Evolutionary conservation across 2,797 vertebrate species (phyloP).

Genomic region (Poecilia velifera): DNA sequence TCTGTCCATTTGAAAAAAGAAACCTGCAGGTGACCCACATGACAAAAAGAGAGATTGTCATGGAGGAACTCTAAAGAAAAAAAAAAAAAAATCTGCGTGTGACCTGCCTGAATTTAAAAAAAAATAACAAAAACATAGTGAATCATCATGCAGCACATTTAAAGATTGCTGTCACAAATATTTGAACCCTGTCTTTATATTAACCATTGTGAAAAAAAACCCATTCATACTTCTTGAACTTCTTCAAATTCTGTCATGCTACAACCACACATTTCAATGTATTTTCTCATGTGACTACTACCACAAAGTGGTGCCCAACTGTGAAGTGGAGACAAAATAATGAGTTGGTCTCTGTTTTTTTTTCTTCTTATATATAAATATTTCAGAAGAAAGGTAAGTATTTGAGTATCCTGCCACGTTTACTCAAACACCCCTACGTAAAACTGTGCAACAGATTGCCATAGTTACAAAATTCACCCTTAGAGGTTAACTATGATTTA

Average conservation of each 20-base stretch:
- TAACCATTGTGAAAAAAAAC: not conserved
- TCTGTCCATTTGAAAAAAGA: conserved; percentile 4
- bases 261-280: not conserved
- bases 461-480: not conserved
- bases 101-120: conserved; percentile 3
- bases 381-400: not conserved
- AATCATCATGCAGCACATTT: conserved; percentile 16
- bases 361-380: not conserved
- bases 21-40: conserved; percentile 44
- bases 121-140: not conserved
- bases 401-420: not conserved
- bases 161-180: not conserved
- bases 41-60: conserved; percentile 18
- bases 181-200: conserved; percentile 1
- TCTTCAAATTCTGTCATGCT: not conserved
- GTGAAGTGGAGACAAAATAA: not conserved
- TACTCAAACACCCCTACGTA: not conserved
- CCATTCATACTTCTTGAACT: not conserved
- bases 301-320: not conserved
- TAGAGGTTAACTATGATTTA: not conserved
- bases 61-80: conserved; percentile 26
- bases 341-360: not conserved
- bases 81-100: conserved; percentile 20
- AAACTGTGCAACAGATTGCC: not conserved
- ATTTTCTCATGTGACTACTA: not conserved